Conservation (phyloP, 2,113 vertebrate genomes). For the Callionymus lyra region DNA sequence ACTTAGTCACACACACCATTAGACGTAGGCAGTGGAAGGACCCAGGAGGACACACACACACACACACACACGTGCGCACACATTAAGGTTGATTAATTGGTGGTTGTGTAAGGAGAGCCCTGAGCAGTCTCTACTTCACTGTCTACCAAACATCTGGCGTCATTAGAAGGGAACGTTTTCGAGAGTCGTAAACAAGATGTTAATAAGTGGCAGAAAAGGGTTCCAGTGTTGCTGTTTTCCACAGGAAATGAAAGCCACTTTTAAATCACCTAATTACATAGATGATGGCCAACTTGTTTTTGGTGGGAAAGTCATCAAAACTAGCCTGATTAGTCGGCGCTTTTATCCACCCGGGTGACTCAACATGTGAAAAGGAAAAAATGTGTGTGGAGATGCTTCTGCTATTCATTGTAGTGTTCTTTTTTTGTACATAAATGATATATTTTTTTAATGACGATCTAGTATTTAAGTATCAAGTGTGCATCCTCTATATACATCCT, state of each 20-base stretch:
- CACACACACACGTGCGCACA: not conserved
- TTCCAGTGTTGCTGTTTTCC: conserved; percentile 5
- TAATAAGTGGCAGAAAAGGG: conserved; percentile 14
- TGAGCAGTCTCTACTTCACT: conserved; percentile 11
- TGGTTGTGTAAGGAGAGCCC: conserved; percentile 13
- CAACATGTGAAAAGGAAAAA: no score
- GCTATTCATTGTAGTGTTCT: no score
- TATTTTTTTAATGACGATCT: no score
- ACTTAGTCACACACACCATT: no score
- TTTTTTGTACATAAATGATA: no score
- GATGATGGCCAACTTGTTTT: no score
- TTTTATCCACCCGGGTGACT: no score
- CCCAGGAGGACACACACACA: conserved; percentile 16
- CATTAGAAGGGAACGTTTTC: conserved; percentile 23
- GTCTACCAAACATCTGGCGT: conserved; percentile 26
- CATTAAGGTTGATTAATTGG: conserved; percentile 21
- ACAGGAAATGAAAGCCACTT: not conserved
- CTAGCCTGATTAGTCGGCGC: no score
- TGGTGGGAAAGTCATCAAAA: no score
- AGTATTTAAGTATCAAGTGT: no score
- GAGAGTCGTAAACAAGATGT: conserved; percentile 12
- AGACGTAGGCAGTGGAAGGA: conserved; percentile 23
- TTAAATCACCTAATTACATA: conserved; percentile 5
- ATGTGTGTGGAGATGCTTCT: no score
- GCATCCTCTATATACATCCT: no score